Evolutionary conservation across 2,113 vertebrate genomes (phyloP).

Genomic region (Rhinolophus sinicus): DNA sequence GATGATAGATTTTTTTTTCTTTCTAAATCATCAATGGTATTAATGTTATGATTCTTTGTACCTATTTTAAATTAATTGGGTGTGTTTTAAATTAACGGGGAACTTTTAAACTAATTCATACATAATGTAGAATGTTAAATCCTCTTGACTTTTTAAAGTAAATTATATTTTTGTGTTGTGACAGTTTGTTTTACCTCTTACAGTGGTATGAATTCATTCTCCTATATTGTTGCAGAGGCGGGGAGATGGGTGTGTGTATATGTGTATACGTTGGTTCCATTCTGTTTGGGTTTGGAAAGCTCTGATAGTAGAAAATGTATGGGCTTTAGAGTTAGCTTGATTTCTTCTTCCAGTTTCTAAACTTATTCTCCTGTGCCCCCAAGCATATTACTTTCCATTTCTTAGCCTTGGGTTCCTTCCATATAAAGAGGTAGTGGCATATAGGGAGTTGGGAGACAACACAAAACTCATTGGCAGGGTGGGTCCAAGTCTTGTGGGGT

Average conservation of each 20-base stretch:
- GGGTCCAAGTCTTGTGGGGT: background rate
- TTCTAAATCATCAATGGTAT: background rate
- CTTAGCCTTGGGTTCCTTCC: background rate
- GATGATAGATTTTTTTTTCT: background rate
- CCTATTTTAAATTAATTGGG: background rate
- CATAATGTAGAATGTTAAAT: background rate
- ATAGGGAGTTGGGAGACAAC: background rate
- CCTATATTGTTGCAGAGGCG: background rate
- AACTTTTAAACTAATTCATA: background rate
- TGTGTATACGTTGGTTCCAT: background rate
- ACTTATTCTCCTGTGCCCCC: background rate
- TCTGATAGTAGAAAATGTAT: background rate
- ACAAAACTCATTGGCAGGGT: background rate
- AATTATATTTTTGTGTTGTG: background rate
- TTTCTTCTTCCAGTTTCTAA: background rate
- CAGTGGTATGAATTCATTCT: background rate
- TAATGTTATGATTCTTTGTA: background rate
- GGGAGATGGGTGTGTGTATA: background rate
- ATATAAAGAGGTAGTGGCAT: background rate
- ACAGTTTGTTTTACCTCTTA: background rate
- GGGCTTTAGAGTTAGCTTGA: background rate
- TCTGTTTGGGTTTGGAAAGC: background rate
- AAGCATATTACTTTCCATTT: background rate
- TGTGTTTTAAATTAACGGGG: background rate
- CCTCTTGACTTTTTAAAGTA: background rate